phyloP scores from a whole-genome alignment of 2,797 vertebrate genomes.

The Cossypha dichroa region DNA sequence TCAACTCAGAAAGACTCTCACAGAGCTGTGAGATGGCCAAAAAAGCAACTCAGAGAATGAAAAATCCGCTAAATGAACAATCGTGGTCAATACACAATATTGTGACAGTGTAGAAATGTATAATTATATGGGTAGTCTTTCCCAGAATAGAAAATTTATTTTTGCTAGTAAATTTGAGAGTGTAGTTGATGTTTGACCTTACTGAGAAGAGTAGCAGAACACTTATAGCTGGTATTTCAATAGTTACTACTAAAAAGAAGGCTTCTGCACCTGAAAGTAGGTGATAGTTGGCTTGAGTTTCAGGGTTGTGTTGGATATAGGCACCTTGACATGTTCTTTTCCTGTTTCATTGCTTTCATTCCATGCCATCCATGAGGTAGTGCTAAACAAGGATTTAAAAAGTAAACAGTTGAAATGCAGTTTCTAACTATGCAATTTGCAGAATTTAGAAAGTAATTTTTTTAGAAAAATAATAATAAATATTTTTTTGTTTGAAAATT shows the following conservation, averaged over 20 bases:
- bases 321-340: neutral
- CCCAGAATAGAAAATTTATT: conserved; percentile 4
- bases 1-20: neutral
- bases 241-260: neutral
- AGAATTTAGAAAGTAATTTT: neutral
- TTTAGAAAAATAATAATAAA: no score
- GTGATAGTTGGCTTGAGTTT: neutral
- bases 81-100: neutral
- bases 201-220: neutral
- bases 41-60: conserved; percentile 53
- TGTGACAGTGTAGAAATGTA: neutral
- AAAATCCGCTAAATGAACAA: conserved; percentile 6
- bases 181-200: neutral
- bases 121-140: neutral
- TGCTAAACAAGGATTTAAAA: neutral
- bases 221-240: neutral
- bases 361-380: neutral
- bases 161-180: neutral
- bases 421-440: neutral
- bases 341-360: neutral
- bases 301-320: neutral
- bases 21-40: conserved; percentile 21
- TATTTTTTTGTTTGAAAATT: neutral
- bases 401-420: neutral
- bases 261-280: neutral